Evolutionary conservation across 2,888 invertebrate species (phyloP).

Genomic region (Lochmaea capreae): DNA sequence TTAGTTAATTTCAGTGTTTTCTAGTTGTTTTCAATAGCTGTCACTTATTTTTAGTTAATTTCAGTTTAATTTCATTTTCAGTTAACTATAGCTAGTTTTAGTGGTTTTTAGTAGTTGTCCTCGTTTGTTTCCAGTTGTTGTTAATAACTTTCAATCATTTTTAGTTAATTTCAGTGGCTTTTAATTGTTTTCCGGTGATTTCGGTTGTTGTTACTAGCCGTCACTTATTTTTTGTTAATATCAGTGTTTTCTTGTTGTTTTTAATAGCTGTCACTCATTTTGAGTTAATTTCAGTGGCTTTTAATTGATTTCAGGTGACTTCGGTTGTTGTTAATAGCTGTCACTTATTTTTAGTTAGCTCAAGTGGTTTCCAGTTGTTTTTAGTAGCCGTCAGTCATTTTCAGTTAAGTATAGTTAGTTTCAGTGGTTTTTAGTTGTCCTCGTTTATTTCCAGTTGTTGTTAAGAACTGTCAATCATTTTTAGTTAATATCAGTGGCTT

Average conservation of each 20-base stretch:
- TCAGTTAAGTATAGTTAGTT: neutral
- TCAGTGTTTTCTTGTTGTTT: neutral
- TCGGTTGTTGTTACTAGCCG: neutral
- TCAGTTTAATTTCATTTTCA: too few relatives aligned
- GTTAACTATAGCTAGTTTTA: too few relatives aligned
- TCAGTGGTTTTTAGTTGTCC: too few relatives aligned
- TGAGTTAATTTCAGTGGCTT: neutral
- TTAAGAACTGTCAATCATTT: too few relatives aligned
- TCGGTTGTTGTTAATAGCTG: neutral
- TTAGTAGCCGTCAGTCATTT: neutral
- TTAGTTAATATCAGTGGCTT: neutral
- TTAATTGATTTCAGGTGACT: neutral
- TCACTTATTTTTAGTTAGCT: neutral
- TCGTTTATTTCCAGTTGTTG: neutral
- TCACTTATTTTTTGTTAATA: neutral
- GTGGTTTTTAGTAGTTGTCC: neutral
- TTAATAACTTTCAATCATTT: neutral
- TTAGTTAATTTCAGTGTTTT: too few relatives aligned
- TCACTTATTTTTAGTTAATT: too few relatives aligned
- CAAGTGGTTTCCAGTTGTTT: neutral
- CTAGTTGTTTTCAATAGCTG: too few relatives aligned
- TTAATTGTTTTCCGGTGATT: too few relatives aligned
- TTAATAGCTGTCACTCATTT: too few relatives aligned
- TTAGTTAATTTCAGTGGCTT: neutral
- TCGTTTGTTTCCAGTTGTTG: too few relatives aligned